These are phyloP conservation scores for Drosophila equinoxialis DNA, from an alignment of 1,140 invertebrate genomes.

Conservation along the genomic window DNA sequence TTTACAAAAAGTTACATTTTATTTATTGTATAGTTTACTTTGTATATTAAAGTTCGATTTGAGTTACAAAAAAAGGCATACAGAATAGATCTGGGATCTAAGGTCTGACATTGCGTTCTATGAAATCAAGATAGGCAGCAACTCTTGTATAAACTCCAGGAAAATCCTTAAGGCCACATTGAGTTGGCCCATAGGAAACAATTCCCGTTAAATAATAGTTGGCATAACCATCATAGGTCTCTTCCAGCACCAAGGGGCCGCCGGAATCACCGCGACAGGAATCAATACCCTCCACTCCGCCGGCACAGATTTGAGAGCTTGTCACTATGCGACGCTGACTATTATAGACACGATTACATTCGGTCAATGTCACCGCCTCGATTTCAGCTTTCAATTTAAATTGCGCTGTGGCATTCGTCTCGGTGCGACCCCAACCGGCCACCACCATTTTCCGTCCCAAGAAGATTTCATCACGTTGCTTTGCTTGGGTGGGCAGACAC, in stretches of 20 bases:
- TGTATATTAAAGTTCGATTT: constrained; percentile 57
- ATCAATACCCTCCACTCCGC: constrained; percentile 86
- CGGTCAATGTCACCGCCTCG: constrained; percentile 30
- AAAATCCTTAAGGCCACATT: constrained; percentile 88
- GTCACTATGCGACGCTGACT: constrained; percentile 51
- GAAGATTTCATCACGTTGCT: constrained; percentile 81
- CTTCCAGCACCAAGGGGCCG: constrained; percentile 80
- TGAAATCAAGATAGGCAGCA: constrained; percentile 88
- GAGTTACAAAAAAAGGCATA: neutral
- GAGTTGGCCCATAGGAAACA: constrained; percentile 90
- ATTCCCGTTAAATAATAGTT: constrained; percentile 85
- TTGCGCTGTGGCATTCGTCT: constrained; percentile 82
- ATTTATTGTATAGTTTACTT: constrained; percentile 70
- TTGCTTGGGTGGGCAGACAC: constrained; percentile 86
- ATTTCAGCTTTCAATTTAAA: constrained; percentile 64
- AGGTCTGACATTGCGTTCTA: constrained; percentile 83
- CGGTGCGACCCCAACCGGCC: constrained; percentile 92
- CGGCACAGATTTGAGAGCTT: constrained; percentile 85
- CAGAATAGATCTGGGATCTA: constrained; percentile 8
- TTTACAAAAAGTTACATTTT: constrained; percentile 48
- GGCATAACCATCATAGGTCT: constrained; percentile 41
- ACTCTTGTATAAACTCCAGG: constrained; percentile 92
- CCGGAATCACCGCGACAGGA: constrained; percentile 85
- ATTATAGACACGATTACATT: constrained; percentile 54
- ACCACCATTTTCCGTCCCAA: constrained; percentile 85